Evolutionary conservation across 2,113 vertebrate species (phyloP).

Genomic region (Otis tarda): DNA sequence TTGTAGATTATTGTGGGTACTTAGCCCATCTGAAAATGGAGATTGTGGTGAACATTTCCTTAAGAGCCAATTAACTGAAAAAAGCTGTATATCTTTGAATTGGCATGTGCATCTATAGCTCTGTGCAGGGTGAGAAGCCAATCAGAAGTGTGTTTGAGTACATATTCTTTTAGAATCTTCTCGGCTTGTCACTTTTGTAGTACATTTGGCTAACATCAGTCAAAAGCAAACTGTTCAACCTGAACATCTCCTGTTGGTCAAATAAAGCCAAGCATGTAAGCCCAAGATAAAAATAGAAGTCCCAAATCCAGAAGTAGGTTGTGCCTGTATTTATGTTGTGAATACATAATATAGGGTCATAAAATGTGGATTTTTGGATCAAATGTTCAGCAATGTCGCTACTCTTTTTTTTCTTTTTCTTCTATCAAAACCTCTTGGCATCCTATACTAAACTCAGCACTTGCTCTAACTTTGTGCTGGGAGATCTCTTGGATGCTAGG

Average conservation of each 20-base stretch:
- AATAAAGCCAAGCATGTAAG: background rate
- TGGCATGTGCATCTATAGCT: background rate
- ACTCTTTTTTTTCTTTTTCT: background rate
- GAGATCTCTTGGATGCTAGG: background rate
- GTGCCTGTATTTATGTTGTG: background rate
- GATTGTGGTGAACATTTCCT: background rate
- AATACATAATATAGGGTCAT: background rate
- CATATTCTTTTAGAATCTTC: background rate
- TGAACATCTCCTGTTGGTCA: background rate
- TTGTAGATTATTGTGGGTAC: background rate
- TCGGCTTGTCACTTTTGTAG: background rate
- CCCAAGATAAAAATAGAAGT: background rate
- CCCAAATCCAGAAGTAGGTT: background rate
- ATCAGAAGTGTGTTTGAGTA: background rate
- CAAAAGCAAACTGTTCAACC: constrained; percentile 21
- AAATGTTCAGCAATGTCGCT: background rate
- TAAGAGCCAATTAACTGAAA: background rate
- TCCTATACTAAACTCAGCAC: background rate
- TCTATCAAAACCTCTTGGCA: background rate
- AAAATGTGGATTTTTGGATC: background rate
- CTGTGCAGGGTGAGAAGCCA: background rate
- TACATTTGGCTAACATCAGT: background rate
- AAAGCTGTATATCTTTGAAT: background rate
- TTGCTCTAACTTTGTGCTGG: background rate
- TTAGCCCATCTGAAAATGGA: background rate